phyloP scores from a whole-genome alignment of 2,797 vertebrate genomes.

The Protonibea diacanthus region DNA sequence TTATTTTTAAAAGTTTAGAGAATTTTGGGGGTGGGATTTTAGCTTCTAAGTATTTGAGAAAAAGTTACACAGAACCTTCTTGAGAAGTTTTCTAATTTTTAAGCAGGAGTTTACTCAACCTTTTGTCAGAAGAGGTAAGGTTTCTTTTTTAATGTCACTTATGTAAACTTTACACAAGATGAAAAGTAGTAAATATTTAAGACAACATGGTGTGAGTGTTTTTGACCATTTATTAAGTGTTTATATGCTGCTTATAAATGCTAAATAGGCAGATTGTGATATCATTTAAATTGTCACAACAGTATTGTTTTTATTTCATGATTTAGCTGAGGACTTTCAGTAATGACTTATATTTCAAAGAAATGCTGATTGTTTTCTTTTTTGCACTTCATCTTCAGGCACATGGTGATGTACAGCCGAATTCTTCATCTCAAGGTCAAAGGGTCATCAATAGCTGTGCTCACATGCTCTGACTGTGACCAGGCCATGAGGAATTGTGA shows the following conservation, averaged over 20 bases:
- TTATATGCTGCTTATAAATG: conserved; percentile 1
- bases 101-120: conserved; percentile 1
- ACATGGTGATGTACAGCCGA: conserved; percentile 64
- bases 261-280: background rate
- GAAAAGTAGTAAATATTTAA: background rate
- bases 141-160: conserved; percentile 4
- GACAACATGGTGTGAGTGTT: background rate
- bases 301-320: background rate
- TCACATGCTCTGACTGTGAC: conserved; percentile 35
- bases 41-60: background rate
- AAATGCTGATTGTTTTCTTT: too few relatives aligned
- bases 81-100: conserved; percentile 8
- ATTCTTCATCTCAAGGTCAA: conserved; percentile 54
- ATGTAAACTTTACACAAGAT: conserved; percentile 4
- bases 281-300: background rate
- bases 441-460: conserved; percentile 38
- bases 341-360: background rate
- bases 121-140: conserved; percentile 59
- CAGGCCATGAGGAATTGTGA: conserved; percentile 64
- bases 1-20: conserved; percentile 9
- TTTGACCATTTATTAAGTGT: background rate
- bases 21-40: background rate
- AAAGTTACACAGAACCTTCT: conserved; percentile 13
- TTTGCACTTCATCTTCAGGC: conserved; percentile 40
- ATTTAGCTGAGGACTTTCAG: background rate